Conservation (phyloP, 2,113 vertebrate species). For the Menura novaehollandiae region DNA sequence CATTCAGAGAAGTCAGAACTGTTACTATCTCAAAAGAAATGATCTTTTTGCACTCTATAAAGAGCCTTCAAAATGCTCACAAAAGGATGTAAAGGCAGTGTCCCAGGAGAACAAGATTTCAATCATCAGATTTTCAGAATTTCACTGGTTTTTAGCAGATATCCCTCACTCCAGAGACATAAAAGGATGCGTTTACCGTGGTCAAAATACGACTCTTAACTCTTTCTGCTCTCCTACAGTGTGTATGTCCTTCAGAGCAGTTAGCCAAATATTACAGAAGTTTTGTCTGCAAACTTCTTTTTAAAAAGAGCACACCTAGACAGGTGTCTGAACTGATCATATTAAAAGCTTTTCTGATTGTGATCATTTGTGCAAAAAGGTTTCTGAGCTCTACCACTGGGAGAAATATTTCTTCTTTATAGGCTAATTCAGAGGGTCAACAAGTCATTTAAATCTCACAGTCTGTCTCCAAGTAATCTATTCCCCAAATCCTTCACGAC, state of each 20-base stretch:
- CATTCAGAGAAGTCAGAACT: not conserved
- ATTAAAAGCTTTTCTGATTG: not conserved
- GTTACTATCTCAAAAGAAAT: not conserved
- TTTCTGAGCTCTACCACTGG: not conserved
- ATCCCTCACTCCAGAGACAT: not conserved
- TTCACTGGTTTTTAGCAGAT: not conserved
- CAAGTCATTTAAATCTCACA: not conserved
- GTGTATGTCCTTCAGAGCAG: not conserved
- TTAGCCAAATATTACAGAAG: not conserved
- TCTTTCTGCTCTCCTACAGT: not conserved
- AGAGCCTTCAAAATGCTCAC: not conserved
- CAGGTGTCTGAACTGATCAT: not conserved
- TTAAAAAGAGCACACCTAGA: not conserved
- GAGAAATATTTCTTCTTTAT: not conserved
- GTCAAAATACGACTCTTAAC: not conserved
- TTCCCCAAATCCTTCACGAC: not conserved
- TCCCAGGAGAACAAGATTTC: not conserved
- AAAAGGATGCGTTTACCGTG: not conserved
- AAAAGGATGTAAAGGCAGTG: not conserved
- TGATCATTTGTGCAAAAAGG: not conserved
- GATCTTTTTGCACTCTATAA: not conserved
- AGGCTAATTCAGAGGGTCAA: not conserved
- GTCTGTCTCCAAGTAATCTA: not conserved
- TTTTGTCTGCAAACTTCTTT: not conserved
- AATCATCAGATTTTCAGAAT: too few species aligned